Percentiles rank a stretch among this genome's conserved stretches.
These are phyloP conservation scores for Nematopogon swammerdamellus DNA, from an alignment of 2,888 invertebrate genomes.

Conservation along the genomic window DNA sequence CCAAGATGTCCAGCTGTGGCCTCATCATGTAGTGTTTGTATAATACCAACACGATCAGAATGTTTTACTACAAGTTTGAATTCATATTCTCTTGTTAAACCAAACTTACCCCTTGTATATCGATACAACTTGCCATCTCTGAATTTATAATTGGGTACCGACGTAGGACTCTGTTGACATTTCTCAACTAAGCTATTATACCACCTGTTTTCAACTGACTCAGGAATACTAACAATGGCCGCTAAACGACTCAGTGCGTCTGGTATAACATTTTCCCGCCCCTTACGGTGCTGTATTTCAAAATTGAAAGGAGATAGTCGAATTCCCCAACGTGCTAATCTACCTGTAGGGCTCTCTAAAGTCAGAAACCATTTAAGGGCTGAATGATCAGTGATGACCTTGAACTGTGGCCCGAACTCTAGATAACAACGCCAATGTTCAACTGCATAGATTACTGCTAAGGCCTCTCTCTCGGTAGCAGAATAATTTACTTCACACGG, in stretches of 20 bases:
- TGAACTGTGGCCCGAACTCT: not conserved
- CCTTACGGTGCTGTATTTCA: constrained; percentile 6
- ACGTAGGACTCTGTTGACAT: too few relatives aligned
- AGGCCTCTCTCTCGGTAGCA: constrained; percentile 15
- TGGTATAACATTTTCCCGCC: constrained; percentile 6
- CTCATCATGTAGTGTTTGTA: not conserved
- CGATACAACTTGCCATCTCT: too few relatives aligned
- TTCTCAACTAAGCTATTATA: too few relatives aligned
- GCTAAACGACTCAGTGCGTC: constrained; percentile 7
- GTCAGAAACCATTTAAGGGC: constrained; percentile 9
- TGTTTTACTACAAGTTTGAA: too few relatives aligned
- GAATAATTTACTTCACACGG: constrained; percentile 9
- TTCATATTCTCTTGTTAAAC: too few relatives aligned
- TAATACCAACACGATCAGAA: not conserved
- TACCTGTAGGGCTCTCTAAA: constrained; percentile 2
- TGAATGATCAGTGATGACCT: not conserved
- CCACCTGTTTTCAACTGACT: too few relatives aligned
- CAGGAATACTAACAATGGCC: too few relatives aligned
- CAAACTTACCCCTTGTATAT: too few relatives aligned
- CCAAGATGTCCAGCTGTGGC: constrained; percentile 13
- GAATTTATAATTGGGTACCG: too few relatives aligned
- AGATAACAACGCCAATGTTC: not conserved
- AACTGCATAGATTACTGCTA: constrained; percentile 15
- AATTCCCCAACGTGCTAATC: constrained; percentile 5
- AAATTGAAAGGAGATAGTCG: constrained; percentile 4